Conservation (phyloP, 2,888 invertebrate species). For the Zhengitettix transpicula region DNA sequence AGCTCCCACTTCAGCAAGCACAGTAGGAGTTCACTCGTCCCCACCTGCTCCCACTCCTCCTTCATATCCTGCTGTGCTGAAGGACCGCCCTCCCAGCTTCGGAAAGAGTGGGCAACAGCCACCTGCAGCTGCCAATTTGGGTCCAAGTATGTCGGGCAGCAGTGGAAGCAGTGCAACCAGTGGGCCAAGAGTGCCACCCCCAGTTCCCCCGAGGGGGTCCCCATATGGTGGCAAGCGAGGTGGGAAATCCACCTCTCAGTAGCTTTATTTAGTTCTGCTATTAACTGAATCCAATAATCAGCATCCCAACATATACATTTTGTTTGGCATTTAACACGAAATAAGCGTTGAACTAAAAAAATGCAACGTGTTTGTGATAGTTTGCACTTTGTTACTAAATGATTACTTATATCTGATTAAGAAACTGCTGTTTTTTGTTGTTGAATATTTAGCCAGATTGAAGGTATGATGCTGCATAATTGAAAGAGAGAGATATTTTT, state of each 20-base stretch:
- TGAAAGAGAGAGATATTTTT: no score
- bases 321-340: no score
- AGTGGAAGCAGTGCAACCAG: constrained; percentile 11
- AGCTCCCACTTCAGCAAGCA: constrained; percentile 5
- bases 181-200: constrained; percentile 57
- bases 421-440: no score
- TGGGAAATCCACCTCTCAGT: background rate
- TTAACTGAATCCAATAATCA: no score
- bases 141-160: background rate
- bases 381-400: no score
- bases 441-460: no score
- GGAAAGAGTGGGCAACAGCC: constrained; percentile 2
- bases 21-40: constrained; percentile 3
- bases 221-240: constrained; percentile 22
- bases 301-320: no score
- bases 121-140: background rate
- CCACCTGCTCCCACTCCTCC: constrained; percentile 31
- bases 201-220: constrained; percentile 72
- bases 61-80: constrained; percentile 58
- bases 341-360: no score
- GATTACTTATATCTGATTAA: no score
- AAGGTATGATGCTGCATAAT: no score
- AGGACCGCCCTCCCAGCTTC: constrained; percentile 31
- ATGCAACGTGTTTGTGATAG: no score
- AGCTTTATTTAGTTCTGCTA: no score